phyloP scores from a whole-genome alignment of 1,140 invertebrate genomes.

The Teleopsis dalmanni region DNA sequence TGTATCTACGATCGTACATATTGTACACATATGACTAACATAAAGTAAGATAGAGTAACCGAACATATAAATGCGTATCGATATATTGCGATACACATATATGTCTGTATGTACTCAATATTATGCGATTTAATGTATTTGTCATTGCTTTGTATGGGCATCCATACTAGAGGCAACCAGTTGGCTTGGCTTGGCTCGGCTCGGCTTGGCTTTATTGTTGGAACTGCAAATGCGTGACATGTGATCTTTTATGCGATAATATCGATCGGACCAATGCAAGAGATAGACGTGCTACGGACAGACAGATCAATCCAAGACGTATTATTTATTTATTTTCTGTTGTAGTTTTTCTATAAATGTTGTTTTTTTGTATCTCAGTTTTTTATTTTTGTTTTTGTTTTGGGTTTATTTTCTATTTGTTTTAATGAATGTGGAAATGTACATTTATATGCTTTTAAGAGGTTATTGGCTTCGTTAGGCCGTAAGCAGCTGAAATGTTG shows the following conservation, averaged over 20 bases:
- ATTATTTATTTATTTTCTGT: no score
- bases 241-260: constrained; percentile 1
- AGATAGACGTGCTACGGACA: no score
- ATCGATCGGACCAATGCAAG: not conserved
- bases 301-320: no score
- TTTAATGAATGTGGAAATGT: not conserved
- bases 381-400: no score
- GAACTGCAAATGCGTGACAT: not conserved
- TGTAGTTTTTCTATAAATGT: no score
- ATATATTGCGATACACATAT: not conserved
- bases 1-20: not conserved
- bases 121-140: not conserved
- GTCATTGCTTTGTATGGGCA: not conserved
- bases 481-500: no score
- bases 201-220: not conserved
- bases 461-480: no score
- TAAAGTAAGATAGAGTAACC: not conserved
- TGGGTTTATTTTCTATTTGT: no score
- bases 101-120: not conserved
- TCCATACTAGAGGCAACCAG: not conserved
- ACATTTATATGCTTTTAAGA: not conserved
- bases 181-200: not conserved
- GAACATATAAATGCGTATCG: not conserved
- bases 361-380: no score
- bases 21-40: not conserved